phyloP scores from a whole-genome alignment of 2,113 vertebrate species.

The Oryzias curvinotus region DNA sequence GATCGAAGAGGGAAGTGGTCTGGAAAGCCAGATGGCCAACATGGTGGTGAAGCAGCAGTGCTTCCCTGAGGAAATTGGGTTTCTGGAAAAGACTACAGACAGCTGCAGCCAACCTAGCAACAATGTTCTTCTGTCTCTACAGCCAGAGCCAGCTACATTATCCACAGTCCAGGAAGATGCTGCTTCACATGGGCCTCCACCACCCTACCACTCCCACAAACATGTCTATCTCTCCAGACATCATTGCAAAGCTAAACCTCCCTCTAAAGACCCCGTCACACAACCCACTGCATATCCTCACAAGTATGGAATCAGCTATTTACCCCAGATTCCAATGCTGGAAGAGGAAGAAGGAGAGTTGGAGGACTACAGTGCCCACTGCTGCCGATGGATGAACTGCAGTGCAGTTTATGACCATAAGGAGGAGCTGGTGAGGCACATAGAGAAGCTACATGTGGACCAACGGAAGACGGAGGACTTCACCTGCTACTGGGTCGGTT shows the following conservation, averaged over 20 bases:
- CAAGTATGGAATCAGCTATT: conserved; percentile 55
- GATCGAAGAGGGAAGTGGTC: conserved; percentile 77
- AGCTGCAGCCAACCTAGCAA: conserved; percentile 67
- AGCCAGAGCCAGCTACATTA: conserved; percentile 33
- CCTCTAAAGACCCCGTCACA: conserved; percentile 24
- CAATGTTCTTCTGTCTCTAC: conserved; percentile 59
- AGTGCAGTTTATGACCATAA: conserved; percentile 85
- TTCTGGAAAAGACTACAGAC: conserved; percentile 42
- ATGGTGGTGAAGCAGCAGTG: conserved; percentile 85
- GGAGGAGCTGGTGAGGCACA: conserved; percentile 92
- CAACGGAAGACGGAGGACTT: conserved; percentile 94
- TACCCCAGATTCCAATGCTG: conserved; percentile 69
- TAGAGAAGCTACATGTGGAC: conserved; percentile 93
- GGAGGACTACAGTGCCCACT: conserved; percentile 79
- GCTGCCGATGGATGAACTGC: conserved; percentile 89
- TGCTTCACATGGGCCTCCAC: conserved; percentile 79
- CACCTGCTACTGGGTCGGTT: conserved; percentile 92
- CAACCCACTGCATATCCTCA: conserved; percentile 40
- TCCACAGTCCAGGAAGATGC: conserved; percentile 44
- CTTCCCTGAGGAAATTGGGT: conserved; percentile 45
- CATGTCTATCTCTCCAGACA: conserved; percentile 61
- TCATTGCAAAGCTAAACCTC: conserved; percentile 56
- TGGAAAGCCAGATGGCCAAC: conserved; percentile 80
- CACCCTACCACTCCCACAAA: conserved; percentile 85
- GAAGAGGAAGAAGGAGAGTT: conserved; percentile 84